Evolutionary conservation across 2,888 invertebrate species (phyloP), one percentile per base, ranked within the genome.

Genomic region (Diadegma fenestrale): DNA sequence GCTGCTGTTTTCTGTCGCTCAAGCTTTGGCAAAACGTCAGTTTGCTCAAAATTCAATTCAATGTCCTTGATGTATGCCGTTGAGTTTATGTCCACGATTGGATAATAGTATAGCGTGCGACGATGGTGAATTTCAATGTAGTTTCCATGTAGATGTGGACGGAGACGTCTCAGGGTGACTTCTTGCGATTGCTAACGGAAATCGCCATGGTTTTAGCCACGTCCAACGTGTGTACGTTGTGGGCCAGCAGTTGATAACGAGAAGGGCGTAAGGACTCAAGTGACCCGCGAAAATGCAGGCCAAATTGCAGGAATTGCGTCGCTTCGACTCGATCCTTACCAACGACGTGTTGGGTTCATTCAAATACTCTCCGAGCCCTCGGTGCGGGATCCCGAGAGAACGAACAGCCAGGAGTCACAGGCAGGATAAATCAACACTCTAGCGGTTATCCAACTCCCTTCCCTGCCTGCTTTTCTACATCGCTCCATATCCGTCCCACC

Each of bases 401-500:
- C 71, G 77, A 72, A 43, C 58, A 66, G 51, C 78, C 73, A 19
- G 51, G 69, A 75, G 66, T 75, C 69, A 45, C 73, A 63, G 77
- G 54, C 19, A 43, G 80, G 82, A 85, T 85, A 80, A 82, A 85
- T 82, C 85, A 85, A 85, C 85, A 76, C 80, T 51, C 72, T 76
- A 80, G 51, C 41, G 64, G 68, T 61, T 80, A 73, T 63, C 79
- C 51, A 77, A 63, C 33, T 82, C 41, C 63, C 22, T 48, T 22
- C 66, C 77, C 77, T 63, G 33, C 63, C 63, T 33, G 33, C 33
- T 78, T 22, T 61, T 22, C 30, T 73, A 61, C 45, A 41, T 14
- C 68, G 12, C 61, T 73, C 73, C 41, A 33, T 69, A 30, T 30
- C 51, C 68, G 2, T 33, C 58, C 19, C 12, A 48, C 78, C n/a